Percentiles rank a stretch among this genome's conserved stretches.
Evolutionary conservation across 2,888 invertebrate genomes (phyloP).

Genomic region (Folsomia candida): DNA sequence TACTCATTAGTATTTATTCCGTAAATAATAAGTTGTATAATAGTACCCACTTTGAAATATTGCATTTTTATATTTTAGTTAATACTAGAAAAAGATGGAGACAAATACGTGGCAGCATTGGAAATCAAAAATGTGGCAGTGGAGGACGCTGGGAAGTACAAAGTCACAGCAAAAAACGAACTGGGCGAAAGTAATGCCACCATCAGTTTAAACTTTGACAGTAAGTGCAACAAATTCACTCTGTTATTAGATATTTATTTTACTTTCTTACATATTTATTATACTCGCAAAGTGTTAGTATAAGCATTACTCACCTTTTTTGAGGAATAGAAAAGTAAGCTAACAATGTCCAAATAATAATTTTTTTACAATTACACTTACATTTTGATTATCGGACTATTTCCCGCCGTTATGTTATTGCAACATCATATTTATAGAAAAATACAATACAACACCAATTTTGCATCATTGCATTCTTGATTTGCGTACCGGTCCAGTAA

Average conservation of each 20-base stretch:
- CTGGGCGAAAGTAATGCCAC: slow-evolving; percentile 96
- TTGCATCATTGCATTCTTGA: too few relatives aligned
- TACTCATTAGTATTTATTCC: not conserved
- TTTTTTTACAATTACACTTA: not conserved
- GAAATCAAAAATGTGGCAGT: slow-evolving; percentile 92
- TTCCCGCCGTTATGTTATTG: not conserved
- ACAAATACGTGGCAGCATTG: slow-evolving; percentile 88
- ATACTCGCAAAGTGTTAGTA: too few relatives aligned
- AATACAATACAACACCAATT: too few relatives aligned
- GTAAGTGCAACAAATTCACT: slow-evolving; percentile 73
- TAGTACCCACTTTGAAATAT: not conserved
- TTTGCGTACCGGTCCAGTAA: too few relatives aligned
- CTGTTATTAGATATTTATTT: too few relatives aligned
- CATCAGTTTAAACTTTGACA: slow-evolving; percentile 96
- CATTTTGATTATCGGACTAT: not conserved
- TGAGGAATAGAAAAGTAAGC: too few relatives aligned
- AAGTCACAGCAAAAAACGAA: slow-evolving; percentile 95
- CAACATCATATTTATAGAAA: too few relatives aligned
- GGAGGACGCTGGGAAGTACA: slow-evolving; percentile 95
- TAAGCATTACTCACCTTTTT: not conserved
- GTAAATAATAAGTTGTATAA: too few relatives aligned
- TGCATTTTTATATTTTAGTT: slow-evolving; percentile 60
- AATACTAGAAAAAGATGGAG: slow-evolving; percentile 84
- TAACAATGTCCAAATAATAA: too few relatives aligned
- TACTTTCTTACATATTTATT: too few relatives aligned